phyloP scores from a whole-genome alignment of 2,797 vertebrate species.

The Halcyon badia region DNA sequence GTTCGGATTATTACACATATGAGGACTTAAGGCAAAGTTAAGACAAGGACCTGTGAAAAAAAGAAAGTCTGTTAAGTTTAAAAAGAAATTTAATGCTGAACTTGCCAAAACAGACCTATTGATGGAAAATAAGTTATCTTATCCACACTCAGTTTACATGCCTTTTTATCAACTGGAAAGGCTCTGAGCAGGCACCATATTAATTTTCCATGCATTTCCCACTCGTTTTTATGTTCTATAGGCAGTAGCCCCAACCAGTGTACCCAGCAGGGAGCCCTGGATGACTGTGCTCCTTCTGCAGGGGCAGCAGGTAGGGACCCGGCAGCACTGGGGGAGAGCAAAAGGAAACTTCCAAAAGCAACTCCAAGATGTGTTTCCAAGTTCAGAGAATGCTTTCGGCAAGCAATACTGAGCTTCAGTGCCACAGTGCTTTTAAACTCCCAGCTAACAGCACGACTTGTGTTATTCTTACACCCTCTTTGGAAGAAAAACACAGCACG shows the following conservation, averaged over 20 bases:
- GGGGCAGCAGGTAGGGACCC: not conserved
- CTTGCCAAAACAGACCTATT: not conserved
- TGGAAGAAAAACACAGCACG: not conserved
- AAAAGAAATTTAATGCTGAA: not conserved
- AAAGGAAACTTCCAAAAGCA: not conserved
- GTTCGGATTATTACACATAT: not conserved
- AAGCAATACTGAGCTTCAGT: not conserved
- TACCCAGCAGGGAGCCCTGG: not conserved
- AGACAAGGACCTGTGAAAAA: not conserved
- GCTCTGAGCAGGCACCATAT: not conserved
- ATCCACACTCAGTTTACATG: not conserved
- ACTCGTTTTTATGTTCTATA: fast-evolving
- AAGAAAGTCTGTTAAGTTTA: not conserved
- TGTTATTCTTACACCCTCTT: not conserved
- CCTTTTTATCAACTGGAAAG: not conserved
- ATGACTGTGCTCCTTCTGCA: fast-evolving
- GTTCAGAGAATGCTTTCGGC: not conserved
- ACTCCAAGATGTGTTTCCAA: not conserved
- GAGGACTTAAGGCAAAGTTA: not conserved
- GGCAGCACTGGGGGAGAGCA: fast-evolving
- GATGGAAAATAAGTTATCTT: not conserved
- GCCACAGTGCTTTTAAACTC: not conserved
- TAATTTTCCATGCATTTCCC: not conserved
- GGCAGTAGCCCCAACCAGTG: fast-evolving
- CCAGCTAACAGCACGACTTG: not conserved